phyloP scores from a whole-genome alignment of 2,797 vertebrate species.

The Bufotes viridis region DNA sequence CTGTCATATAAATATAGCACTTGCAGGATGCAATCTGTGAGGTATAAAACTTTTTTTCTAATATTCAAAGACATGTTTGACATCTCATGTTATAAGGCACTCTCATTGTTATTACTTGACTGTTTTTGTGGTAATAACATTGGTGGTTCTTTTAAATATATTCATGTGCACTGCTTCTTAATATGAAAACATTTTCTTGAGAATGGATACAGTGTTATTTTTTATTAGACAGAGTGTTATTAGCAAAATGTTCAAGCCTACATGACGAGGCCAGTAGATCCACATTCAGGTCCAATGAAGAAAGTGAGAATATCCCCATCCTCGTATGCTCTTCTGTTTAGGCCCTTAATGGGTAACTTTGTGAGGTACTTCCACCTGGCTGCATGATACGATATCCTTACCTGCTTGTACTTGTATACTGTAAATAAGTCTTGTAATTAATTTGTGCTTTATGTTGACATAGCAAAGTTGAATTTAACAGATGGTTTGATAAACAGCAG shows the following conservation, averaged over 20 bases:
- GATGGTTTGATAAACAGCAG: too few relatives aligned
- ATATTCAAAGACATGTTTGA: conserved; percentile 57
- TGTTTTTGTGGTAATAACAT: conserved; percentile 44
- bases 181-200: conserved; percentile 43
- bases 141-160: conserved; percentile 27
- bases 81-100: conserved; percentile 56
- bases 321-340: background rate
- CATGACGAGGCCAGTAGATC: background rate
- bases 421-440: too few relatives aligned
- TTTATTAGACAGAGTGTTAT: background rate
- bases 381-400: background rate
- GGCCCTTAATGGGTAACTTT: too few relatives aligned
- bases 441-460: too few relatives aligned
- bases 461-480: too few relatives aligned
- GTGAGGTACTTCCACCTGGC: background rate
- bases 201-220: conserved; percentile 11
- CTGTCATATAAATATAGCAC: conserved; percentile 56
- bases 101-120: conserved; percentile 58
- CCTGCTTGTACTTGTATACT: background rate
- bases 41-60: conserved; percentile 51
- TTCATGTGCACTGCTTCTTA: conserved; percentile 32
- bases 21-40: conserved; percentile 50
- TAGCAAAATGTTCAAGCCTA: background rate
- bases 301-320: background rate
- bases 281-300: background rate